Base-by-base conservation (phyloP, 1,140 invertebrate species). In the Diorhabda carinulata region DNA sequence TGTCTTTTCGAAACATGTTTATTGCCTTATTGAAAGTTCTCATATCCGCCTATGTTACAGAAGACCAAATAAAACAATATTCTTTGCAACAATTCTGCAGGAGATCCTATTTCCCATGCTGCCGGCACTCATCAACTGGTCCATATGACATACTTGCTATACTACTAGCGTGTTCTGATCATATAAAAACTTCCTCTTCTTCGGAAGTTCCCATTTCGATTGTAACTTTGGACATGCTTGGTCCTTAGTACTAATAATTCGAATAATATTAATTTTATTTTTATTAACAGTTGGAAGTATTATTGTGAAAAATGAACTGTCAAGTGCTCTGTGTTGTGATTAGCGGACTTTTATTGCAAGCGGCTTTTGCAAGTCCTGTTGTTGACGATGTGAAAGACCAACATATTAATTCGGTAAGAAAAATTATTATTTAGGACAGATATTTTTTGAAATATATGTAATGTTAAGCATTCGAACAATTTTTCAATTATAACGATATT, bases 131-230 rank as follows among this genome's bases (percentile, higher is more conserved):
- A 52, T 72, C 59, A 79, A 78, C 79, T 80, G 78, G 78, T 80
- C 78, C 77, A 80, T 76, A 73, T 74, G 79, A 80, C 79, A 80
- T 72, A 80, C 78, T 78, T 80, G 74, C 74, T 44, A 40, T 57
- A 58, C 56, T 6, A 4, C 2, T 52, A 47, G 58, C 63, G 60
- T 70, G 52, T 67, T 52, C 57, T 43, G 64, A 71, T 71, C 70
- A 76, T 80, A 80, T 80, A 80, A 79, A 80, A 79, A 77, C 75
- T 75, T 80, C 73, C 72, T 69, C 73, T 73, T 75, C 73, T 70
- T 69, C 68, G 61, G 40, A 62, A 57, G 44, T 45, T 59, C 74
- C 73, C 79, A 80, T 79, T 80, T 74, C 70, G 74, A 75, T 78
- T 75, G 75, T 72, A 79, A 77, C 77, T 75, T 77, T 77, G 78